A percentile compares a stretch with the other conserved stretches of the same genome.
Evolutionary conservation across 2,797 vertebrate genomes (phyloP).

Genomic region (Podargus strigoides): DNA sequence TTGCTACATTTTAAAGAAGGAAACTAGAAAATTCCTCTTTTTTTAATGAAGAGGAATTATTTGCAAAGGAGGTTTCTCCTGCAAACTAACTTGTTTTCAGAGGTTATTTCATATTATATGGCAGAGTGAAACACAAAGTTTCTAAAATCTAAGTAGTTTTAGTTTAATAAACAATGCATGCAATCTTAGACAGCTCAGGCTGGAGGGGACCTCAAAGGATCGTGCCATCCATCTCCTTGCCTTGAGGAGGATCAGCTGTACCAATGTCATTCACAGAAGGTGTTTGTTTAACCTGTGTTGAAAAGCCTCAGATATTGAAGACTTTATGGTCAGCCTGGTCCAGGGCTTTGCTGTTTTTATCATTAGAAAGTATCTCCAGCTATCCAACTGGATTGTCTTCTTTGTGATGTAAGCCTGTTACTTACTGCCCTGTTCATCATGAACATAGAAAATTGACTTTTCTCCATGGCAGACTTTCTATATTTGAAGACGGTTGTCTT

Average conservation of each 20-base stretch:
- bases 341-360: not conserved
- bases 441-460: not conserved
- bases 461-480: not conserved
- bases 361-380: not conserved
- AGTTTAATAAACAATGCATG: not conserved
- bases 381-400: not conserved
- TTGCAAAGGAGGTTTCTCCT: not conserved
- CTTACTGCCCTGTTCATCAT: not conserved
- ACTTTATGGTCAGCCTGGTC: not conserved
- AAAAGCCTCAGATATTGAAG: constrained; percentile 8
- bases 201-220: not conserved
- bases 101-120: not conserved
- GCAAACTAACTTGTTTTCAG: not conserved
- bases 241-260: not conserved
- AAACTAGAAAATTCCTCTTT: not conserved
- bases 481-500: not conserved
- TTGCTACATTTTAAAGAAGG: not conserved
- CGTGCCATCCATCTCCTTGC: not conserved
- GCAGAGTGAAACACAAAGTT: not conserved
- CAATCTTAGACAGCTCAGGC: not conserved
- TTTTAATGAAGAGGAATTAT: not conserved
- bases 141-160: not conserved
- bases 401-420: not conserved
- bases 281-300: not conserved
- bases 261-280: not conserved